Evolutionary conservation across 2,797 vertebrate species (phyloP), one percentile per base, ranked within the genome.

Genomic region (Phrynocephalus guinanensis): DNA sequence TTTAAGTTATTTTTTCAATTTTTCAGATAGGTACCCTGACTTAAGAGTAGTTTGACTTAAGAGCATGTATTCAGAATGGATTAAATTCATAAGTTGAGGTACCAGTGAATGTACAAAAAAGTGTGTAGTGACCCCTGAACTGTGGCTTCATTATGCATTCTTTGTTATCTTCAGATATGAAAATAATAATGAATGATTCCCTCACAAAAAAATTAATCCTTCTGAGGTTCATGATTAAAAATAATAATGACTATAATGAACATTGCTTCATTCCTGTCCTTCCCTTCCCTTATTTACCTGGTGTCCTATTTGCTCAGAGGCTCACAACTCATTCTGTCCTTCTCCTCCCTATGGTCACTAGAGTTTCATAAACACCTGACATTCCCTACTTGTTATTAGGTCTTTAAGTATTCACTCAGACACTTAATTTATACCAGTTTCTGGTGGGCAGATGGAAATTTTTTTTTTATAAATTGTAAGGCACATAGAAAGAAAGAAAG

Each of bases 281-380:
- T 10, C 67, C 71, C 60, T 90, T 48, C 80, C 68, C 76, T 1
- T 77, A 79, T 89, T 89, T 78, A 85, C 87, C 92, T 84, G 87
- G 83, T 89, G 92, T 95, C 91, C 93, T 95, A 88, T 93, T 96
- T 88, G 92, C 89, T 88, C 88, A 91, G 24, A 92, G 84, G 87
- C 90, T 91, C 85, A 76, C 30, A 89, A 91, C 86, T 90, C 83
- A 89, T 91, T 82, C 89, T 91, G 85, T 26, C 85, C 87, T 91
- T 90, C 76, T 86, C 11, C 4, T 87, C 87, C 89, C 83, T 90
- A 4, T 94, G 94, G 82, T 90, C 85, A 93, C 79, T 93, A 87
- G 86, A 91, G 88, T 94, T 94, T 94, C 92, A 93, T 95, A 95
- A 96, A 95, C 91, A 95, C 93, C 93, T 94, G 93, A 88, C 89